Evolutionary conservation across 23 tunicate species (phyloP), one percentile per base, ranked within the genome.

Genomic region (Trididemnum clinides): DNA sequence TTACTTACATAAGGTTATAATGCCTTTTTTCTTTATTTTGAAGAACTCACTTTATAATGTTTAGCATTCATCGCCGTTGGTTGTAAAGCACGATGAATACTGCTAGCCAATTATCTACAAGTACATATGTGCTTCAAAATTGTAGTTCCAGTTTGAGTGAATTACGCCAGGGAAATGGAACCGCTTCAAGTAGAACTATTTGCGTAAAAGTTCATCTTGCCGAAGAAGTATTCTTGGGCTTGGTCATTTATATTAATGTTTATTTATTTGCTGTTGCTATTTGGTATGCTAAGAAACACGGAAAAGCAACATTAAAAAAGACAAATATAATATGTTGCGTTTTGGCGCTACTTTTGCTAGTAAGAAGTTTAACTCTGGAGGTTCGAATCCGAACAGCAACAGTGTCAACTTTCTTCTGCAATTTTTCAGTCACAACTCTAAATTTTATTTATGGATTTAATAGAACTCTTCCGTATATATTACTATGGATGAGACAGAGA

Each of bases 401-500:
- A 3, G 2, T 38, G 10, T 37, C 80, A 3, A 31, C 5, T 10
- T 37, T 22, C 3, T 21, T 20, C 29, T 74, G 80, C 23, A 38
- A 74, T 6, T 2, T 74, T 2, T 35, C 32, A 10, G 12, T 21
- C 2, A 23, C 26, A 3, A 2, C 38, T 3, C 32, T 38, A 26
- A 36, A 21, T 6, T 4, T 39, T 38, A n/a, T 37, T 5, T 39
- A 22, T 28, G 80, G 58, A 10, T 10, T 37, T 26, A 74, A 74
- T 28, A 39, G 26, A 20, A 19, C 34, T 23, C 18, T 74, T 2
- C 80, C 80, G 6, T 74, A 38, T 28, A 31, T 74, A 12, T n/a
- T 74, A 2, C 57, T 74, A 3, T 74, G 80, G 80, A 38, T 74
- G 15, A 25, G 80, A 35, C 80, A 74, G 26, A 74, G 80, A 74